Evolutionary conservation across 2,797 vertebrate genomes (phyloP).

Genomic region (Dallia pectoralis): DNA sequence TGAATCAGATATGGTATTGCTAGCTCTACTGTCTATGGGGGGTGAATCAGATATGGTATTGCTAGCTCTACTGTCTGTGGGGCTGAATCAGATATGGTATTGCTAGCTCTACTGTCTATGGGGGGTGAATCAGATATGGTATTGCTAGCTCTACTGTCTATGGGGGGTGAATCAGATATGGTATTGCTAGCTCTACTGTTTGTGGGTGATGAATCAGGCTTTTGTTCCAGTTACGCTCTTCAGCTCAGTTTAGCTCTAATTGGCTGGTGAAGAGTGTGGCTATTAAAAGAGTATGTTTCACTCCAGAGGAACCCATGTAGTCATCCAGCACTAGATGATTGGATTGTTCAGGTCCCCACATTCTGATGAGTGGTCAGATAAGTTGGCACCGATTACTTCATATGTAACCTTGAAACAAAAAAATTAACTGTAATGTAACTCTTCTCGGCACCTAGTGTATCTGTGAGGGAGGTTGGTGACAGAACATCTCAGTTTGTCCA

Average conservation of each 20-base stretch:
- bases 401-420: not conserved
- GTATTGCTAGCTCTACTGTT: not conserved
- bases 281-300: not conserved
- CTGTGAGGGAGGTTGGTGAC: not conserved
- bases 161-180: slow-evolving; percentile 1
- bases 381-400: not conserved
- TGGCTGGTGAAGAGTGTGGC: not conserved
- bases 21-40: no score
- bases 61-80: not conserved
- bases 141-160: slow-evolving; percentile 9
- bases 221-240: not conserved
- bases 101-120: slow-evolving; percentile 8
- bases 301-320: not conserved
- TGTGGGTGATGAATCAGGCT: slow-evolving; percentile 13
- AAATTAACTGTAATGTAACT: no score
- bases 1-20: no score
- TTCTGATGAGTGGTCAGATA: not conserved
- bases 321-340: not conserved
- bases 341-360: not conserved
- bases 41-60: no score
- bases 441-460: not conserved
- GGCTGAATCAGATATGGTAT: not conserved
- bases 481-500: not conserved
- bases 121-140: not conserved
- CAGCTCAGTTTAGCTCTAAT: not conserved